Base-by-base conservation (phyloP, 2,888 invertebrate genomes). In the Amiota mariae region DNA sequence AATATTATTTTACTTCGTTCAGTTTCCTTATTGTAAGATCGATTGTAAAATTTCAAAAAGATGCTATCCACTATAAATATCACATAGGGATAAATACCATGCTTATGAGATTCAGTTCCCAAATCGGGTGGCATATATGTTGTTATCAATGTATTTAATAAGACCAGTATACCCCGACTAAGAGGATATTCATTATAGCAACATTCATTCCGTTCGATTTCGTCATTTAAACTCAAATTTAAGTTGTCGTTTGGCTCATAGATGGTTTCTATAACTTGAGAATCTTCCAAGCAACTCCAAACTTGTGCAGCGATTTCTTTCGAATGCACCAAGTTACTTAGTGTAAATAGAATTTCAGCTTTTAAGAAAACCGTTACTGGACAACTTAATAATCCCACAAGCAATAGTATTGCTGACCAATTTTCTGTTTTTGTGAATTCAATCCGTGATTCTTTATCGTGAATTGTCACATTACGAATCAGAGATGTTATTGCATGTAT, bases 121-220 rank as follows among this genome's bases (percentile, higher is more conserved):
- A 97, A 90, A 47, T 94, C 92, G 73, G 94, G 91, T 0, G 96
- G 95, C 72, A 95, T 92, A 12, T 93, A 93, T 54, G 93, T 93
- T 71, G 92, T 92, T 15, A 95, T 94, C 71, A 98, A 91, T 0
- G 94, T 91, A 79, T 94, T 93, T 18, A 98, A 87, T 9, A 98
- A 91, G 71, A 92, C 90, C 8, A 98, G 91, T 88, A 97, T 93
- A 1, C 96, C 96, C 77, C 94, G 92, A 0, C 97, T 96, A 76
- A 98, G 90, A 0, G 97, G 96, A 91, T 97, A 98, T 79, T 95
- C 95, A 88, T 98, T 98, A 87, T 94, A 93, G 64, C 97, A 93
- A 8, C 96, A 94, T 89, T 98, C 98, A 73, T 97, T 94, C 91
- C 98, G 98, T 77, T 96, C 96, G 47, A 98, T 91, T 90, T 98